These are phyloP conservation scores for Myodes glareolus DNA, from an alignment of 2,113 vertebrate genomes.

Conservation along the genomic window DNA sequence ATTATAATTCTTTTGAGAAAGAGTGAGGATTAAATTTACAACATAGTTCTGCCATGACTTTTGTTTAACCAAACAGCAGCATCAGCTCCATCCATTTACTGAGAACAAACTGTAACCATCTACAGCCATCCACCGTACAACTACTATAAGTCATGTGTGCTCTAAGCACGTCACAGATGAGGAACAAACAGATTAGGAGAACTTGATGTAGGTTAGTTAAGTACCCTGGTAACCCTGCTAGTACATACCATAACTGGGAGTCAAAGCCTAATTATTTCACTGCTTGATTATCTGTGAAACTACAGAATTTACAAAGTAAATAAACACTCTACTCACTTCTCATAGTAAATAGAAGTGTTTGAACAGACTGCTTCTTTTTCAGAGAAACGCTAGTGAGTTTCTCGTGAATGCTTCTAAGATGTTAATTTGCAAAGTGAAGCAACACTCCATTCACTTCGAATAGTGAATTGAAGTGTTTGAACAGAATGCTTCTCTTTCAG, in stretches of 20 bases:
- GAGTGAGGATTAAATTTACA: not conserved
- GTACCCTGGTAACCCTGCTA: not conserved
- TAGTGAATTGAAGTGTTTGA: too few relatives aligned
- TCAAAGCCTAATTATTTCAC: not conserved
- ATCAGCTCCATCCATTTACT: not conserved
- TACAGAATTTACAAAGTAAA: too few relatives aligned
- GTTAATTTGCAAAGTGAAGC: too few relatives aligned
- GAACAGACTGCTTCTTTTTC: too few relatives aligned
- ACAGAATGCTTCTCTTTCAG: too few relatives aligned
- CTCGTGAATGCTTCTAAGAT: too few relatives aligned
- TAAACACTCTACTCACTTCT: too few relatives aligned
- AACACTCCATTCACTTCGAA: too few relatives aligned
- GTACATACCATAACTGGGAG: not conserved
- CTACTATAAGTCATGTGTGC: not conserved
- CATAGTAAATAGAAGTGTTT: too few relatives aligned
- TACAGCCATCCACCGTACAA: not conserved
- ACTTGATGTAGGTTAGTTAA: not conserved
- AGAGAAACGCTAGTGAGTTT: too few relatives aligned
- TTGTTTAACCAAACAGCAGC: constrained; percentile 8
- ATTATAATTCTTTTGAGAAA: not conserved
- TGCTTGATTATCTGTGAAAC: too few relatives aligned
- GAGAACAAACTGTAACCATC: not conserved
- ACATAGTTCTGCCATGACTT: not conserved
- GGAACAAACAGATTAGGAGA: not conserved
- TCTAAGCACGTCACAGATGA: not conserved